Evolutionary conservation across 2,113 vertebrate genomes (phyloP).

Genomic region (Scomber japonicus): DNA sequence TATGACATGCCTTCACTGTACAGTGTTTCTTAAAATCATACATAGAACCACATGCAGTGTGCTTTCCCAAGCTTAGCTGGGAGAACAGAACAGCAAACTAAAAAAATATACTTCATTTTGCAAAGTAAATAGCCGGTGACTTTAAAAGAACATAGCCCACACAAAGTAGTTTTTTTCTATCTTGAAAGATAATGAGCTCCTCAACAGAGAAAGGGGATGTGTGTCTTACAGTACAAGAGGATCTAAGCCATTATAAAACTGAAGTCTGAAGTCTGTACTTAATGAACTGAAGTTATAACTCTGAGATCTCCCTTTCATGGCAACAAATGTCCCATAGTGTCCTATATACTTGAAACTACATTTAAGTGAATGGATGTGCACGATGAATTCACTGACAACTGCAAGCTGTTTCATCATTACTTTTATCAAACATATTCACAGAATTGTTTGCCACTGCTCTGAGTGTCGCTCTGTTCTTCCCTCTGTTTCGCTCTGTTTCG

Average conservation of each 20-base stretch:
- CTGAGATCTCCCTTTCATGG: neutral
- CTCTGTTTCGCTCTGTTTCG: constrained; percentile 8
- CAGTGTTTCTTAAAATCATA: constrained; percentile 58
- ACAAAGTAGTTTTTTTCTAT: constrained; percentile 11
- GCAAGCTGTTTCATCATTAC: constrained; percentile 6
- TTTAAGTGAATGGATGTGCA: constrained; percentile 36
- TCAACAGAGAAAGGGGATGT: constrained; percentile 15
- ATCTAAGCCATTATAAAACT: constrained; percentile 19
- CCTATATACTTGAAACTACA: constrained; percentile 20
- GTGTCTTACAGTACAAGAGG: constrained; percentile 12
- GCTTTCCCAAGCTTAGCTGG: constrained; percentile 46
- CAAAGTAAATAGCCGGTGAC: constrained; percentile 50
- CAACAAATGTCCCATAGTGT: constrained; percentile 22
- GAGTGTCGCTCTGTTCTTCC: constrained; percentile 6
- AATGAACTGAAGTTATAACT: constrained; percentile 10
- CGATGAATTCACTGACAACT: constrained; percentile 33
- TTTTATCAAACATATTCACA: constrained; percentile 39
- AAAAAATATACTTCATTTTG: constrained; percentile 52
- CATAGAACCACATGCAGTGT: constrained; percentile 69
- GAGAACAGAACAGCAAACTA: constrained; percentile 39
- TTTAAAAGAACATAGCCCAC: constrained; percentile 47
- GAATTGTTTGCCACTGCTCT: constrained; percentile 12
- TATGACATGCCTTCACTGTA: constrained; percentile 76
- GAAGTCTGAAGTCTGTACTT: constrained; percentile 14
- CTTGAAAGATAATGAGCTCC: constrained; percentile 25